Evolutionary conservation across 2,113 vertebrate species (phyloP).

Genomic region (Zosterops japonicus): DNA sequence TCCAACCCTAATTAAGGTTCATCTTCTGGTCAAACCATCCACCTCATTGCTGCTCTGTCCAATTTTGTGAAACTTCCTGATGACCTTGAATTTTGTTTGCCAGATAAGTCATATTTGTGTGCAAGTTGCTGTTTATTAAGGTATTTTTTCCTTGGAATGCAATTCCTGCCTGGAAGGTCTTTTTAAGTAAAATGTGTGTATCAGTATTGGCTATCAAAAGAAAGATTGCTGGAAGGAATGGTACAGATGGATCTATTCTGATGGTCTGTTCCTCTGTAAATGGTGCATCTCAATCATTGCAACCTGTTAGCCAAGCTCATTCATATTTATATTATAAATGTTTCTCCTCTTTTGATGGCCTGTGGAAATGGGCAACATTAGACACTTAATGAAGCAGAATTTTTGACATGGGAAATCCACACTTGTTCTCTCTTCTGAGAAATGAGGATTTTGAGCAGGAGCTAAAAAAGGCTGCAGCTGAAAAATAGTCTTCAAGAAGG

Average conservation of each 20-base stretch:
- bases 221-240: background rate
- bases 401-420: background rate
- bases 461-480: background rate
- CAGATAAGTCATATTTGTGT: background rate
- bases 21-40: background rate
- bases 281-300: background rate
- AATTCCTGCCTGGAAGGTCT: background rate
- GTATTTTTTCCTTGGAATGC: background rate
- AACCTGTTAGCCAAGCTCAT: background rate
- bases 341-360: background rate
- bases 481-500: background rate
- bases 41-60: background rate
- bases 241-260: background rate
- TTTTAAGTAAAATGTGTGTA: background rate
- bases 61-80: background rate
- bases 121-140: background rate
- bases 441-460: background rate
- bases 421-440: background rate
- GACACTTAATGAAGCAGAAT: background rate
- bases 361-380: background rate
- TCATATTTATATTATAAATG: background rate
- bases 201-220: background rate
- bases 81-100: background rate
- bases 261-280: background rate
- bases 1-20: background rate